Percentiles rank a stretch among this genome's conserved stretches.
Conservation (phyloP, 2,113 vertebrate genomes). For the Centropus bengalensis region DNA sequence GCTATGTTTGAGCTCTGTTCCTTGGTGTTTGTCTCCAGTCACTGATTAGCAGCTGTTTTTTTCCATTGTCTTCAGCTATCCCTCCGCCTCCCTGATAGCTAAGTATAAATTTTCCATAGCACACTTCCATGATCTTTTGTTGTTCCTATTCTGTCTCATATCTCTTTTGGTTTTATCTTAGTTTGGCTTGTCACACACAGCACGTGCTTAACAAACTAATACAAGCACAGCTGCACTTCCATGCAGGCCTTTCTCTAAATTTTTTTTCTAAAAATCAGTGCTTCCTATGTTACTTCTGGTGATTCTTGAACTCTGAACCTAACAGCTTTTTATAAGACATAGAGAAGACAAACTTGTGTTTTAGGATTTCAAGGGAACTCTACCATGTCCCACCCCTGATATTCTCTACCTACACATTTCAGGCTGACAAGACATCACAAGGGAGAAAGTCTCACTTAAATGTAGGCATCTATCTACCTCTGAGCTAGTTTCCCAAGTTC, state of each 20-base stretch:
- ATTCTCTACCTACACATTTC: background rate
- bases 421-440: background rate
- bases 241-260: background rate
- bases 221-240: background rate
- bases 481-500: background rate
- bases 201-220: background rate
- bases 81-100: background rate
- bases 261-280: background rate
- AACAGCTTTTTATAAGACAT: background rate
- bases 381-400: background rate
- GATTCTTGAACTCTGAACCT: background rate
- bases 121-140: background rate
- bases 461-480: background rate
- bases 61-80: background rate
- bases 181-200: background rate
- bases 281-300: background rate
- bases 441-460: background rate
- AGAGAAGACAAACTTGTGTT: background rate
- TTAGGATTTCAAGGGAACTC: background rate
- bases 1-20: background rate
- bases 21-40: background rate
- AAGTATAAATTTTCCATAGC: background rate
- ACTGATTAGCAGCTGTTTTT: background rate
- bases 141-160: background rate
- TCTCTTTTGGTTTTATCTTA: background rate